A percentile compares a stretch with the other conserved stretches of the same genome.
Evolutionary conservation across 2,113 vertebrate genomes (phyloP).

Genomic region (Sporophila hypoxantha): DNA sequence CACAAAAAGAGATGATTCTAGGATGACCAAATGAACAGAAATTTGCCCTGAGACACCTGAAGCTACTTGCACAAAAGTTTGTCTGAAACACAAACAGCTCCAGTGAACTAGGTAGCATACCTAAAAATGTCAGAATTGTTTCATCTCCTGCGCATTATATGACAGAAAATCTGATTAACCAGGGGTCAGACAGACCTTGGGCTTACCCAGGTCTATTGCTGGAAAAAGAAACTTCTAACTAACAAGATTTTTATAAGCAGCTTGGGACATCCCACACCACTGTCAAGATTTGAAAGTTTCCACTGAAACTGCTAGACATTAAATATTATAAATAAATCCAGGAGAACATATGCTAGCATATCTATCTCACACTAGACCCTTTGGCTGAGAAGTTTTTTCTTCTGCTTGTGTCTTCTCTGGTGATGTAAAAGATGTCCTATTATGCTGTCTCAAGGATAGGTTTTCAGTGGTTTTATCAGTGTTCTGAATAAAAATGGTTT

Average conservation of each 20-base stretch:
- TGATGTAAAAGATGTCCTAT: neutral
- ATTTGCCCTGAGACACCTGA: neutral
- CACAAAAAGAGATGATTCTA: neutral
- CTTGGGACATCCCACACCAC: neutral
- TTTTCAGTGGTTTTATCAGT: neutral
- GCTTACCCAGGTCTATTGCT: neutral
- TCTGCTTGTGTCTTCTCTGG: neutral
- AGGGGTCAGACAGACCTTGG: neutral
- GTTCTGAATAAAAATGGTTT: neutral
- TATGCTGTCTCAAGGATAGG: neutral
- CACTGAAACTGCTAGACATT: neutral
- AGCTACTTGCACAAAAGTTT: neutral
- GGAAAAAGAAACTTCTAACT: neutral
- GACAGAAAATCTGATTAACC: neutral
- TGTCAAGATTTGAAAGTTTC: neutral
- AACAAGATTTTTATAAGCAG: neutral
- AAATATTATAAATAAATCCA: neutral
- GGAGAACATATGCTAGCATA: neutral
- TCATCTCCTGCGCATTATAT: neutral
- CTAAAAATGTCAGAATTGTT: neutral
- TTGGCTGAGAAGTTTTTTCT: neutral
- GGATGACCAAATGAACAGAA: neutral
- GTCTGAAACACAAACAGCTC: neutral
- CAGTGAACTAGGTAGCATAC: neutral
- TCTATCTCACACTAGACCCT: neutral